Evolutionary conservation across 1,140 invertebrate species (phyloP), one percentile per base, ranked within the genome.

Genomic region (Brachionus paranguensis): DNA sequence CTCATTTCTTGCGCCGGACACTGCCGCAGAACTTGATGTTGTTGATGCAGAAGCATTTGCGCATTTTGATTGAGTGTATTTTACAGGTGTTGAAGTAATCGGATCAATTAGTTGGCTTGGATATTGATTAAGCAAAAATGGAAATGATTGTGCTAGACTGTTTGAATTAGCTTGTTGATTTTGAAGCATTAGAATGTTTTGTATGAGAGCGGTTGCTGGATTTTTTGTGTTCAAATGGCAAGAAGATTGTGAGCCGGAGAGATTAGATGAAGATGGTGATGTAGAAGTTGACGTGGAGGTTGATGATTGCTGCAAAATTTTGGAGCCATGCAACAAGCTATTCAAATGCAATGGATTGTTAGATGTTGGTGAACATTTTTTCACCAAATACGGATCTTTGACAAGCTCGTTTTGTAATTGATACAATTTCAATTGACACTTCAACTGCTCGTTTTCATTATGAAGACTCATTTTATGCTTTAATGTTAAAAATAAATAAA

Each of bases 351-450:
- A 43, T 72, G 68, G 53, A 60, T 60, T 60, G 17, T 0, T 43
- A 43, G 68, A 41, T 17, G 33, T 41, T 17, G 29, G 29, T 5
- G 68, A 72, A 17, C 12, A 12, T 33, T 76, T 76, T 50, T 76
- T 76, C 5, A 50, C 27, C 27, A 76, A 76, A 76, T 76, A 76
- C 10, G 41, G 33, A 12, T 81, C 78, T 47, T 81, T 81, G 53
- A 27, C 37, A 11, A 64, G 64, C 20, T 81, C 78, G 41, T 64
- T 81, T 81, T 68, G 78, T 17, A 81, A 14, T 65, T 81, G 53
- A 24, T 64, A 43, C 11, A 81, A 45, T 81, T 14, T 81, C 27
- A 81, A 41, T 68, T 81, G 78, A 33, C 64, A 81, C 27, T 64
- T 81, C 5, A 81, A 20, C 5, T 81, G 78, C 12, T 81, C 78